Percentiles rank a stretch among this genome's conserved stretches.
phyloP scores from a whole-genome alignment of 2,888 invertebrate species.

The Lithophane ornitopus region DNA sequence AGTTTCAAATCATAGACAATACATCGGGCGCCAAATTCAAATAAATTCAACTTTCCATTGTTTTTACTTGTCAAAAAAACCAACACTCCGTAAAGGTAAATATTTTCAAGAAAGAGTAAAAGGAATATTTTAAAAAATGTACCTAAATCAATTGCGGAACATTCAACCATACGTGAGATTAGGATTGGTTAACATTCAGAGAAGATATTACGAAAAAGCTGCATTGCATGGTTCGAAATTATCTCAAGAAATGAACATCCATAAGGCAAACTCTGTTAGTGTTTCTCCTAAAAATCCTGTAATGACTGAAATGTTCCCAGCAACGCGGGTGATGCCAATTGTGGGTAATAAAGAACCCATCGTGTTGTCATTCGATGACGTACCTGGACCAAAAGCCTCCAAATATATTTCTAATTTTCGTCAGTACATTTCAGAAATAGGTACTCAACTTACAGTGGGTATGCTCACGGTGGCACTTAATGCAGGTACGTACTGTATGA shows the following conservation, averaged over 20 bases:
- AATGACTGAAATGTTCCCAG: constrained; percentile 74
- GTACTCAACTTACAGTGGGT: constrained; percentile 91
- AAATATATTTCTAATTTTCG: constrained; percentile 91
- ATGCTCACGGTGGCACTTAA: constrained; percentile 88
- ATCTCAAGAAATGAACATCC: constrained; percentile 64
- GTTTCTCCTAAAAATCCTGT: constrained; percentile 39
- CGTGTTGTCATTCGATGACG: constrained; percentile 90
- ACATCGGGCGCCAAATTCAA: constrained; percentile 72
- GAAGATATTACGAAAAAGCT: constrained; percentile 66
- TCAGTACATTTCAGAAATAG: constrained; percentile 91
- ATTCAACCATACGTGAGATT: constrained; percentile 62
- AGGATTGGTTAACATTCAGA: constrained; percentile 63
- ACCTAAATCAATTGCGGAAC: constrained; percentile 74
- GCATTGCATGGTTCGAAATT: constrained; percentile 69
- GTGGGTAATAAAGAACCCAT: constrained; percentile 80
- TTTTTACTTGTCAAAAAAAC: constrained; percentile 54
- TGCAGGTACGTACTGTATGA: constrained; percentile 84
- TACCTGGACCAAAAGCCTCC: constrained; percentile 91
- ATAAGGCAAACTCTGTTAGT: constrained; percentile 26
- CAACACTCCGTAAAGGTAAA: constrained; percentile 34
- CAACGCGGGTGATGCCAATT: constrained; percentile 79
- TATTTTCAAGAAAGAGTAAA: constrained; percentile 53
- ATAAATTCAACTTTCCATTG: constrained; percentile 73
- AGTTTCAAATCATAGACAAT: constrained; percentile 38
- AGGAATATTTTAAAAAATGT: constrained; percentile 68